A percentile compares a stretch with the other conserved stretches of the same genome.
These are phyloP conservation scores for Acanthosepion pharaonis DNA, from an alignment of 2,888 invertebrate species.

Conservation along the genomic window DNA sequence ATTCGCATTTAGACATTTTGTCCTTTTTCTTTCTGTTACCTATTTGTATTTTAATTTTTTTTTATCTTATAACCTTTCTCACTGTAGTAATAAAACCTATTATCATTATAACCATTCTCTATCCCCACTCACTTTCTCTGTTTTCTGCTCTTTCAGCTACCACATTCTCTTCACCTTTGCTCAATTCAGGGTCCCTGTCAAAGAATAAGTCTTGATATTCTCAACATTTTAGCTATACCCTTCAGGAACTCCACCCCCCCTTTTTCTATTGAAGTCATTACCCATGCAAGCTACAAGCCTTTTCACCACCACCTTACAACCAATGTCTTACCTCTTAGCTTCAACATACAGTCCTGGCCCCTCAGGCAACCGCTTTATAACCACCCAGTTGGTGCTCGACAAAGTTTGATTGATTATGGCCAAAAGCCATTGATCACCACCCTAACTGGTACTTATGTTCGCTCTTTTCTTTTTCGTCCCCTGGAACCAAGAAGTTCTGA, in stretches of 20 bases:
- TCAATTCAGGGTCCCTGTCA: not conserved
- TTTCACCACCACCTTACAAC: not conserved
- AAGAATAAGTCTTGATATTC: not conserved
- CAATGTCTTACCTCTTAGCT: not conserved
- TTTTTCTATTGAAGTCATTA: not conserved
- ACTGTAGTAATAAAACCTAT: not conserved
- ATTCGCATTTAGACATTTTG: too few relatives aligned
- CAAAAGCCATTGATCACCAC: constrained; percentile 22
- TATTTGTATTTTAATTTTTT: too few relatives aligned
- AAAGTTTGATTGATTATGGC: constrained; percentile 10
- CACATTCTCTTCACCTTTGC: not conserved
- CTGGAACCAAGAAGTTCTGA: not conserved
- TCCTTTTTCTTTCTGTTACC: too few relatives aligned
- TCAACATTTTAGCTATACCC: not conserved
- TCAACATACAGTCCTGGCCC: not conserved
- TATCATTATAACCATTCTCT: not conserved
- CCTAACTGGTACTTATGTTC: not conserved
- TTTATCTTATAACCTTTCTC: not conserved
- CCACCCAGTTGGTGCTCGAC: constrained; percentile 22
- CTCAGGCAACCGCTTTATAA: not conserved
- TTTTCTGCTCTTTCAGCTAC: not conserved
- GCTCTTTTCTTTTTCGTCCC: not conserved
- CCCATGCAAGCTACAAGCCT: not conserved
- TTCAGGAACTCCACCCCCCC: not conserved
- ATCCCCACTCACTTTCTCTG: not conserved